These are phyloP conservation scores for Drosophila melanosoma DNA, from an alignment of 2,888 invertebrate species.

Conservation along the genomic window DNA sequence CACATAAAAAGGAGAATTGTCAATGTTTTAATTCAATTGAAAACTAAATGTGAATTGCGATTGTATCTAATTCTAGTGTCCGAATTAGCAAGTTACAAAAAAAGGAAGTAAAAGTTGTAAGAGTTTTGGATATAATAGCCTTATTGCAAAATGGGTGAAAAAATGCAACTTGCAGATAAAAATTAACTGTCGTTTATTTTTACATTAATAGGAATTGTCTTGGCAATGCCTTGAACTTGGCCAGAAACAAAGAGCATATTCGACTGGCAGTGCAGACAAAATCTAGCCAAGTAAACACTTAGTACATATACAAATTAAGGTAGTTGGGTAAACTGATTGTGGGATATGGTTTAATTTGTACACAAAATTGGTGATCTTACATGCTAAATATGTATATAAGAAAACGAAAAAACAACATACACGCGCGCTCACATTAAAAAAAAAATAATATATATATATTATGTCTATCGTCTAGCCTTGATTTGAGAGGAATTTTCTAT, in stretches of 20 bases:
- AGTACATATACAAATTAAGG: slow-evolving; percentile 29
- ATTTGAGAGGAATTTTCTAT: slow-evolving; percentile 8
- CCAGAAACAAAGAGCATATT: neutral
- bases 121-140: neutral
- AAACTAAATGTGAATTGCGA: neutral
- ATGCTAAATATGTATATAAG: slow-evolving; percentile 14
- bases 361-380: slow-evolving; percentile 35
- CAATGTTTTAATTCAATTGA: too few species aligned
- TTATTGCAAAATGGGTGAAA: neutral
- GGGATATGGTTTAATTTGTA: slow-evolving; percentile 47
- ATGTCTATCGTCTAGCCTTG: slow-evolving; percentile 12
- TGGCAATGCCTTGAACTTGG: slow-evolving; percentile 1
- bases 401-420: slow-evolving; percentile 6
- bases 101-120: neutral
- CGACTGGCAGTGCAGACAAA: slow-evolving; percentile 14
- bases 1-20: neutral
- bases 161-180: slow-evolving; percentile 12
- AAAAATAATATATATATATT: neutral
- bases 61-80: neutral
- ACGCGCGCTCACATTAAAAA: neutral
- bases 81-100: neutral
- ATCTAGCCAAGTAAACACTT: slow-evolving; percentile 5
- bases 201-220: slow-evolving; percentile 35
- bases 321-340: slow-evolving; percentile 1
- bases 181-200: slow-evolving; percentile 29